phyloP scores from a whole-genome alignment of 2,888 invertebrate species.

The Micoletzkya japonica region DNA sequence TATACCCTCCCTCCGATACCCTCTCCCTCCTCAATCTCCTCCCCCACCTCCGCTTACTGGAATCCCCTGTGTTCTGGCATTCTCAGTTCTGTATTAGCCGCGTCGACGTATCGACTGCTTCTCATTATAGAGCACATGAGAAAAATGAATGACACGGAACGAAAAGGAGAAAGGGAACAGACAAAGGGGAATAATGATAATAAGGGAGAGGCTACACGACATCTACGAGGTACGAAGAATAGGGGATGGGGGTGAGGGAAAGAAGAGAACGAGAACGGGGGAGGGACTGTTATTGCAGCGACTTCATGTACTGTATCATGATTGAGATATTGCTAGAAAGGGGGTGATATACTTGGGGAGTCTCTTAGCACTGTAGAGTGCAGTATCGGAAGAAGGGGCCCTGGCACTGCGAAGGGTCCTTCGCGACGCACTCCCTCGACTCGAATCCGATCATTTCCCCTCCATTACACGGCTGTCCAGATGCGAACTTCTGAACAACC shows the following conservation, averaged over 20 bases:
- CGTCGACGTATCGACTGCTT: neutral
- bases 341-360: slow-evolving; percentile 7
- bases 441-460: slow-evolving; percentile 63
- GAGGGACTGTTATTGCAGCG: no score
- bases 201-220: neutral
- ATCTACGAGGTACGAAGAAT: neutral
- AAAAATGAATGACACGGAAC: slow-evolving; percentile 8
- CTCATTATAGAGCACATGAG: slow-evolving; percentile 3
- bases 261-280: no score
- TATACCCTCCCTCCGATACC: neutral
- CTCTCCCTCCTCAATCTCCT: neutral
- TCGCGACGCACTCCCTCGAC: slow-evolving; percentile 62
- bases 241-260: slow-evolving; percentile 9
- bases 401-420: slow-evolving; percentile 57
- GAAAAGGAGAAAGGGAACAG: neutral
- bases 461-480: slow-evolving; percentile 60
- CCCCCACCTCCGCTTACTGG: neutral
- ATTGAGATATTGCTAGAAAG: no score
- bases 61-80: neutral
- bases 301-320: no score
- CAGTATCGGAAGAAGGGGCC: slow-evolving; percentile 64
- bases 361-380: slow-evolving; percentile 44
- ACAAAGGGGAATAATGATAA: slow-evolving; percentile 1
- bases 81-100: neutral
- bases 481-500: slow-evolving; percentile 57